phyloP scores from a whole-genome alignment of 1,140 invertebrate species.

The Andrena cerasifolii region DNA sequence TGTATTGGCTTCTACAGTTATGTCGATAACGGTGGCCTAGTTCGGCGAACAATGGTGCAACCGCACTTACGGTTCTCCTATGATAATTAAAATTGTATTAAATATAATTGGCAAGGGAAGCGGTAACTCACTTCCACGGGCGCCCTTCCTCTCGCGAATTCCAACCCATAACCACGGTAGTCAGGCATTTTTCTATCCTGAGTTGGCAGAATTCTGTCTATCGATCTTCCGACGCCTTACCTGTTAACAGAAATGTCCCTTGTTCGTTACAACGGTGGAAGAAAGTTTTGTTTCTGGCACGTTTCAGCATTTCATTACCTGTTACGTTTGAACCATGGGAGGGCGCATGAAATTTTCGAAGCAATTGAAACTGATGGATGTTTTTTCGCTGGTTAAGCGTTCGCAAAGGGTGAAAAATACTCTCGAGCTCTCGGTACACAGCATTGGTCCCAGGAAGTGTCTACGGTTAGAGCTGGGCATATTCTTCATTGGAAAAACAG shows the following conservation, averaged over 20 bases:
- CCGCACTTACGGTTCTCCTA: not conserved
- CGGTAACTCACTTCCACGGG: not conserved
- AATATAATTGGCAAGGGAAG: not conserved
- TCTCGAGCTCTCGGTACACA: too few relatives aligned
- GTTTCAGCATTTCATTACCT: not conserved
- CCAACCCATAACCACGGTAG: too few relatives aligned
- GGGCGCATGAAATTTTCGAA: too few relatives aligned
- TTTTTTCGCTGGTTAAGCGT: too few relatives aligned
- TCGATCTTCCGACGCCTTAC: not conserved
- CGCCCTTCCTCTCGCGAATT: not conserved
- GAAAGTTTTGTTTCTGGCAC: not conserved
- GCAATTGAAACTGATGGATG: too few relatives aligned
- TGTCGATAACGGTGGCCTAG: conserved; percentile 37
- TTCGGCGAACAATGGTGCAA: conserved; percentile 19
- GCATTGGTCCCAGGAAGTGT: too few relatives aligned
- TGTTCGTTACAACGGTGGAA: not conserved
- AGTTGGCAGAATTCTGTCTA: not conserved
- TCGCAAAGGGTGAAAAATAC: too few relatives aligned
- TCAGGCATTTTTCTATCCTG: too few relatives aligned
- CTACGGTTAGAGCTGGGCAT: too few relatives aligned
- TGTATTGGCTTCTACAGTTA: not conserved
- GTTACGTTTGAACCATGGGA: not conserved
- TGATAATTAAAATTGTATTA: conserved; percentile 21
- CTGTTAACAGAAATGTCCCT: not conserved
- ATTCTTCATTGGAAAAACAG: not conserved